Conservation (phyloP, 2,113 vertebrate genomes). For the Trichechus manatus region DNA sequence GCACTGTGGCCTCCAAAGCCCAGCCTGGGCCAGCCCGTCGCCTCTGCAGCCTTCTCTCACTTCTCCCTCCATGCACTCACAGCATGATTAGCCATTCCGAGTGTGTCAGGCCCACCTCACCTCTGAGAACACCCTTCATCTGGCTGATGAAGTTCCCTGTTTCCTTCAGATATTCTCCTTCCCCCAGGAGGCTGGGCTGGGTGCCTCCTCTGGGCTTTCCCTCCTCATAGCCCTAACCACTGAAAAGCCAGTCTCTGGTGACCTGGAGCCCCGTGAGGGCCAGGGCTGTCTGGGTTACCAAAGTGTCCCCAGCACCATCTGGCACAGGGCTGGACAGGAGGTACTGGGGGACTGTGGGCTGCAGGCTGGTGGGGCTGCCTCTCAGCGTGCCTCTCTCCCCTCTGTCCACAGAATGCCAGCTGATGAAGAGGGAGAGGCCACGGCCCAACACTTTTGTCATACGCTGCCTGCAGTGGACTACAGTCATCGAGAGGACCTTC, state of each 20-base stretch:
- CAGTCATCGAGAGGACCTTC: conserved; percentile 97
- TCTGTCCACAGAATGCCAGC: conserved; percentile 80
- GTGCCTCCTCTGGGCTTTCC: no score
- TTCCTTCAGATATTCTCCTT: neutral
- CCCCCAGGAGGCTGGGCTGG: neutral
- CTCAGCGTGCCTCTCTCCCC: no score
- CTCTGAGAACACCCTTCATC: rapidly evolving
- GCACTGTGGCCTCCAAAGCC: neutral
- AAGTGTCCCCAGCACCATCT: neutral
- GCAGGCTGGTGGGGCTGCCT: neutral
- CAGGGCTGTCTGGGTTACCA: neutral
- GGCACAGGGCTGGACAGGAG: neutral
- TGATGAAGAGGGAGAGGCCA: conserved; percentile 94
- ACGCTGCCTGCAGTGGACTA: conserved; percentile 97
- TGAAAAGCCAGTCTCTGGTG: neutral
- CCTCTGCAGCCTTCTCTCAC: neutral
- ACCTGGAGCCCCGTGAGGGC: neutral
- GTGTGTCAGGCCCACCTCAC: neutral
- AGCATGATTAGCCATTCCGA: neutral
- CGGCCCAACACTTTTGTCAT: conserved; percentile 97
- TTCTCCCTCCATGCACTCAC: neutral
- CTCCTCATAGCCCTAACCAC: neutral
- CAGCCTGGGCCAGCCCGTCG: neutral
- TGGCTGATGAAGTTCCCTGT: neutral
- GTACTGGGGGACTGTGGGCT: neutral